phyloP scores from a whole-genome alignment of 2,113 vertebrate species.

The Varanus komodoensis region DNA sequence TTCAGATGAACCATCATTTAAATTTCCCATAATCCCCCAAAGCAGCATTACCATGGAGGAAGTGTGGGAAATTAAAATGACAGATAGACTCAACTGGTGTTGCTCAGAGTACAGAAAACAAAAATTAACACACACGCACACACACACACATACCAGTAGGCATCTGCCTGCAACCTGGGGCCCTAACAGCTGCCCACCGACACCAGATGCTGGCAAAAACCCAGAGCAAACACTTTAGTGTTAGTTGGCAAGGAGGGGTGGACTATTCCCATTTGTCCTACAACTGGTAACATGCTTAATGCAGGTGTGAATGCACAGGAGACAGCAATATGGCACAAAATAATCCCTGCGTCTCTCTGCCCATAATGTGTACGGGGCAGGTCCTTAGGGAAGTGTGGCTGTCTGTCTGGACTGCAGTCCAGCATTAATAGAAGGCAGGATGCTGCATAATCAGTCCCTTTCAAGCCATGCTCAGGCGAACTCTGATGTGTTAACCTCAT shows the following conservation, averaged over 20 bases:
- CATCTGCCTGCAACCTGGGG: too few relatives aligned
- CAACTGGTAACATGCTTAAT: neutral
- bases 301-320: neutral
- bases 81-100: neutral
- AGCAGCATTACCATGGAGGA: too few relatives aligned
- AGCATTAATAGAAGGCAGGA: neutral
- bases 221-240: too few relatives aligned
- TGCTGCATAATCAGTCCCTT: neutral
- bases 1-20: neutral
- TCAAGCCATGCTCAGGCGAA: neutral
- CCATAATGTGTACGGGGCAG: neutral
- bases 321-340: too few relatives aligned
- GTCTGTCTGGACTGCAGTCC: neutral
- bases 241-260: too few relatives aligned
- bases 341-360: neutral
- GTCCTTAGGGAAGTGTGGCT: neutral
- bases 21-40: neutral
- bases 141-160: neutral
- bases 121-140: too few relatives aligned
- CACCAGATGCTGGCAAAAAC: neutral
- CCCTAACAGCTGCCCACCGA: neutral
- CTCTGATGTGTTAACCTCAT: conserved; percentile 8
- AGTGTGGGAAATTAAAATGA: too few relatives aligned
- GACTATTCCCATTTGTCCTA: neutral
- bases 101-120: neutral